phyloP scores from a whole-genome alignment of 2,113 vertebrate genomes.

The Nanorana parkeri region DNA sequence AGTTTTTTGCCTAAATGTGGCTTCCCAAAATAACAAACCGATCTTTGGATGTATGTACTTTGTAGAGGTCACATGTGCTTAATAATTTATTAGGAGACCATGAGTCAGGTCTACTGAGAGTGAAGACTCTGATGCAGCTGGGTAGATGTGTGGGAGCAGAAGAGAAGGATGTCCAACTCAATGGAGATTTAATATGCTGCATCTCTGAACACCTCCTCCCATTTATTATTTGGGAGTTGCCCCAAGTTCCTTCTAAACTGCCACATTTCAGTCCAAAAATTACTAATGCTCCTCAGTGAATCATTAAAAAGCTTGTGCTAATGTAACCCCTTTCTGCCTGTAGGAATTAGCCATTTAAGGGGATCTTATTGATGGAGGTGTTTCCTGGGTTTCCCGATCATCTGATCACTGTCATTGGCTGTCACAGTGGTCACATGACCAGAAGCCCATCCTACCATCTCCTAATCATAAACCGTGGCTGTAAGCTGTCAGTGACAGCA shows the following conservation, averaged over 20 bases:
- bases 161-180: background rate
- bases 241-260: background rate
- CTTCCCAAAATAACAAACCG: constrained; percentile 6
- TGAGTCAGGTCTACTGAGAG: constrained; percentile 10
- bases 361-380: no score
- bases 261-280: background rate
- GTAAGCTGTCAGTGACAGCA: no score
- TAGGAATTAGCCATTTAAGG: no score
- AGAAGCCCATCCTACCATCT: no score
- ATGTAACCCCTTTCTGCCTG: no score
- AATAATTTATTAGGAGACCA: constrained; percentile 2
- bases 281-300: background rate
- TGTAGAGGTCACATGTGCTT: background rate
- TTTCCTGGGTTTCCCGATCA: no score
- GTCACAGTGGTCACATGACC: no score
- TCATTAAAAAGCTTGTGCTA: background rate
- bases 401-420: no score
- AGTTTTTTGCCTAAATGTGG: background rate
- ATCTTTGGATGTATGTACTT: background rate
- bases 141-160: background rate
- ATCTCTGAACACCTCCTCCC: background rate
- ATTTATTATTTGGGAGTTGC: background rate
- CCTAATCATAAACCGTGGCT: no score
- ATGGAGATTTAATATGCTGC: background rate
- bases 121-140: background rate